Conservation (phyloP, 2,888 invertebrate genomes). For the Plebejus melissa region DNA sequence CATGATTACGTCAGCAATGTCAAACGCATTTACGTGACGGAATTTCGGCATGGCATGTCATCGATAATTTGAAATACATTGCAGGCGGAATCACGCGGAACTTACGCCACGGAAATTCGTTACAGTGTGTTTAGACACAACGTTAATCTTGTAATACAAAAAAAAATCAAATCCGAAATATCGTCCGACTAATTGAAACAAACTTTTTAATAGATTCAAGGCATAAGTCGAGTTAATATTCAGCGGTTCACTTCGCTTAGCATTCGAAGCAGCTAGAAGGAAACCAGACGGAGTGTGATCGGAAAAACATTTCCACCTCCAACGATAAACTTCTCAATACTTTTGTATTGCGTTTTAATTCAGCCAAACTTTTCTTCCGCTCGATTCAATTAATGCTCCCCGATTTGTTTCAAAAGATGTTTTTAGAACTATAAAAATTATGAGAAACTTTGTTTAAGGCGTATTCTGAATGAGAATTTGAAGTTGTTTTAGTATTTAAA, state of each 20-base stretch:
- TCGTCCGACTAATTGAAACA: slow-evolving; percentile 36
- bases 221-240: slow-evolving; percentile 36
- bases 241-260: slow-evolving; percentile 43
- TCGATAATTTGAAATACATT: too few relatives aligned
- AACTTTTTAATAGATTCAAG: slow-evolving; percentile 27
- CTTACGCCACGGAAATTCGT: too few relatives aligned
- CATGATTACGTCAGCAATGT: too few relatives aligned
- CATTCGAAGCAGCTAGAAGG: slow-evolving; percentile 58
- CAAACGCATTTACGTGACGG: too few relatives aligned
- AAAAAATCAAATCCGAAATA: slow-evolving; percentile 28
- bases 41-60: too few relatives aligned
- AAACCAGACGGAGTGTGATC: slow-evolving; percentile 47
- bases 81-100: too few relatives aligned
- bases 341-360: slow-evolving; percentile 55
- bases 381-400: slow-evolving; percentile 35
- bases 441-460: slow-evolving; percentile 16
- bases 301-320: slow-evolving; percentile 56
- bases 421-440: slow-evolving; percentile 27
- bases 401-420: slow-evolving; percentile 31
- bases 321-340: slow-evolving; percentile 48
- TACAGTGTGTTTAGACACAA: too few relatives aligned
- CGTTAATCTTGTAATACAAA: not conserved
- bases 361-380: slow-evolving; percentile 39
- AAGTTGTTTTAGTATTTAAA: not conserved
- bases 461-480: not conserved